Conservation (phyloP, 2,113 vertebrate genomes). For the Tyto alba region DNA sequence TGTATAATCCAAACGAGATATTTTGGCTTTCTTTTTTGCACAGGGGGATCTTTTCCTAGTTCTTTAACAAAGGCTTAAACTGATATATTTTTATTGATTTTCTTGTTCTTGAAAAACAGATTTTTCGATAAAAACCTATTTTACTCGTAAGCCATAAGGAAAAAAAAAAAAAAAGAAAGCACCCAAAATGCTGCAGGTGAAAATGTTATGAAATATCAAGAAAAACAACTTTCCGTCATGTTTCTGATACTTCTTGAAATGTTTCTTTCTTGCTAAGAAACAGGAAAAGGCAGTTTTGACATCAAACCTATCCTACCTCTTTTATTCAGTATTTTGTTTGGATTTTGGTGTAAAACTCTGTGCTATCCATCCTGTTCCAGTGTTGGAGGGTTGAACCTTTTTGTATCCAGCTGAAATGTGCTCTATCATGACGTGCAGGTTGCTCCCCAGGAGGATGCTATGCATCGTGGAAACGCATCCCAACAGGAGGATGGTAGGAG, state of each 20-base stretch:
- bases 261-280: background rate
- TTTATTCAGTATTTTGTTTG: background rate
- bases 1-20: background rate
- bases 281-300: background rate
- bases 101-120: constrained; percentile 47
- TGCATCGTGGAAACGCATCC: background rate
- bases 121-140: constrained; percentile 43
- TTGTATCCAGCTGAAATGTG: background rate
- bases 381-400: rapidly evolving
- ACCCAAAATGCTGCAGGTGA: background rate
- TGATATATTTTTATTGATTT: constrained; percentile 47
- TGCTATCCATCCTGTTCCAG: background rate
- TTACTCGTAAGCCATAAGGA: background rate
- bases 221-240: constrained; percentile 39
- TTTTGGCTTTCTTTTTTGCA: background rate
- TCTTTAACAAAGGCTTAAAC: constrained; percentile 16
- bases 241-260: background rate
- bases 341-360: background rate
- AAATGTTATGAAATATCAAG: constrained; percentile 54
- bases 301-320: background rate
- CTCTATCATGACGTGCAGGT: rapidly evolving
- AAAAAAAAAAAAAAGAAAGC: background rate
- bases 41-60: background rate
- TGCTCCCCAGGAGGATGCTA: background rate
- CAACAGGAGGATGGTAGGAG: background rate